Evolutionary conservation across 2,113 vertebrate species (phyloP).

Genomic region (Promerops cafer): DNA sequence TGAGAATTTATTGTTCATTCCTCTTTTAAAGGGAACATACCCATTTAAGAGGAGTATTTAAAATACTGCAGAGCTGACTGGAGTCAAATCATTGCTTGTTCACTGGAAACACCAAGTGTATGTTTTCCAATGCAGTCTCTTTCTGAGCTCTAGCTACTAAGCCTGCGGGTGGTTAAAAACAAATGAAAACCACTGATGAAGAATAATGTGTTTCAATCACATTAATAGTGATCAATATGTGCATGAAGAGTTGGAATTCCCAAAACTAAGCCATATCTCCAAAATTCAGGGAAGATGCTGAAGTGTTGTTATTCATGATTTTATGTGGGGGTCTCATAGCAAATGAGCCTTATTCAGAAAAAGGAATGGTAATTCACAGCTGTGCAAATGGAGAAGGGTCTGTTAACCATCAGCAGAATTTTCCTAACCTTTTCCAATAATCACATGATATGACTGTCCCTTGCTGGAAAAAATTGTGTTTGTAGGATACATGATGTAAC

Average conservation of each 20-base stretch:
- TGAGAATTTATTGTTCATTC: neutral
- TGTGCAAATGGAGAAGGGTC: neutral
- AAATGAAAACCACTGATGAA: neutral
- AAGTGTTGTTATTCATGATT: neutral
- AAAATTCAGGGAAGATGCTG: neutral
- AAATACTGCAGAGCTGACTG: neutral
- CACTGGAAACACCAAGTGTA: neutral
- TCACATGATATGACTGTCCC: neutral
- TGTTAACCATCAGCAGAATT: neutral
- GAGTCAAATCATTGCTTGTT: neutral
- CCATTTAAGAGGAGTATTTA: neutral
- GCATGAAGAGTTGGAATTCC: neutral
- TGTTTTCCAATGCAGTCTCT: neutral
- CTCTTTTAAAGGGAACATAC: neutral
- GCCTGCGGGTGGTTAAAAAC: neutral
- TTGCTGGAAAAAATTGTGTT: neutral
- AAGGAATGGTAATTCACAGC: neutral
- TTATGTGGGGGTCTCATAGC: neutral
- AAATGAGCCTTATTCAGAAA: neutral
- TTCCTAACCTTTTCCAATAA: neutral
- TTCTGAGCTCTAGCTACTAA: neutral
- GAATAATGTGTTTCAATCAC: neutral
- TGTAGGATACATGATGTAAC: neutral
- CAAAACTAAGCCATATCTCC: neutral
- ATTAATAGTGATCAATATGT: neutral